Evolutionary conservation across 2,888 invertebrate genomes (phyloP), one percentile per base, ranked within the genome.

Genomic region (Xylota segnis): DNA sequence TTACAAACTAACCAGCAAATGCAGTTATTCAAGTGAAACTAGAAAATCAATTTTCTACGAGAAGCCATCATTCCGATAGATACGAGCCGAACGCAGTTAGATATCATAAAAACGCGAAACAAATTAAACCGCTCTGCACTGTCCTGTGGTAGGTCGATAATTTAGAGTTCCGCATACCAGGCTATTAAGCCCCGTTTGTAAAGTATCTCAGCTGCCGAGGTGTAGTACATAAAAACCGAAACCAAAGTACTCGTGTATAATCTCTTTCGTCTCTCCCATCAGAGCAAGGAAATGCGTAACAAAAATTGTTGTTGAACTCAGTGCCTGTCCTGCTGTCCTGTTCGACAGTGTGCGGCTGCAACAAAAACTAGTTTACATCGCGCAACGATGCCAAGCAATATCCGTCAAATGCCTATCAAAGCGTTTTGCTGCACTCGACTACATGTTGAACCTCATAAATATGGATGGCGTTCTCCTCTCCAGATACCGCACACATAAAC

Each of bases 361-460:
- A 14, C 18, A 86, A 86, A 72, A 86, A 86, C 86, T 77, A 86
- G 86, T 86, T 86, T 86, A 82, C 59, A 71, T 76, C 40, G 52
- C 54, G 29, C 16, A 76, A 56, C 66, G 50, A 47, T 43, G 50
- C 50, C 50, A 58, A 76, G 86, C 76, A 86, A 86, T 86, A 86
- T 82, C 82, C 86, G 81, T 86, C 86, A 86, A 86, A 86, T 72
- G 71, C 66, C 86, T 76, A 86, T 86, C 86, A 86, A 82, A 74
- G 68, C 63, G 29, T 63, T 76, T 86, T 77, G 56, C 72, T 54
- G 58, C 75, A 27, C 58, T 14, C 43, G 6, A 66, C 70, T 70
- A 47, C 75, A 75, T 56, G 71, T 58, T 86, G 61, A 86, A 82
- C 63, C 77, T 86, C 77, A 86, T 82, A 82, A 86, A 86, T 86